Percentiles rank a stretch among this genome's conserved stretches.
Conservation (phyloP, 2,797 vertebrate species). For the Coluber constrictor region DNA sequence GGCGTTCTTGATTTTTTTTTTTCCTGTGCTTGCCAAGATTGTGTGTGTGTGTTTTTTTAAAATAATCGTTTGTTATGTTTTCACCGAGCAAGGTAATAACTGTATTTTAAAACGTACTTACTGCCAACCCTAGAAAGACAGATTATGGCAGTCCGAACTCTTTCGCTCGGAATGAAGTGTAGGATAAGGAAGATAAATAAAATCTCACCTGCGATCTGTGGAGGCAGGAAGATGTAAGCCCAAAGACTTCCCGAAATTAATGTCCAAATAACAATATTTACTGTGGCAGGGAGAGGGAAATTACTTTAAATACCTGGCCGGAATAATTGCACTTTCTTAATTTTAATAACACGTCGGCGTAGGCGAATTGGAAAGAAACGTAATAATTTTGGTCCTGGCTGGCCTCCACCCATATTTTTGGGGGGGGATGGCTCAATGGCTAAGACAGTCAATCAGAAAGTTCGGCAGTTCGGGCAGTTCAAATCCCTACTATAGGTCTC, state of each 20-base stretch:
- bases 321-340: not conserved
- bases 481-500: too few species aligned
- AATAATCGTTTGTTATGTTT: not conserved
- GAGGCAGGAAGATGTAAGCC: not conserved
- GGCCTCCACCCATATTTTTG: not conserved
- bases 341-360: not conserved
- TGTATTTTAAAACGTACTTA: not conserved
- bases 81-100: not conserved
- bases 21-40: not conserved
- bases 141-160: not conserved
- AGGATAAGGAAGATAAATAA: not conserved
- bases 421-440: too few species aligned
- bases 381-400: not conserved
- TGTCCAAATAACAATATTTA: not conserved
- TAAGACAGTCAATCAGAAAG: too few species aligned
- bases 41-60: not conserved
- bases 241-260: not conserved
- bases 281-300: not conserved
- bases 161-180: not conserved
- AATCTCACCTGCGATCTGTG: not conserved
- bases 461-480: too few species aligned
- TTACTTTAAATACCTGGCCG: not conserved
- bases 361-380: not conserved
- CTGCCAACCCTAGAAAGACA: not conserved
- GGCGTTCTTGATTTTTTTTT: not conserved